A percentile compares a stretch with the other conserved stretches of the same genome.
Conservation (phyloP, 2,113 vertebrate species). For the Micronycteris hirsuta region DNA sequence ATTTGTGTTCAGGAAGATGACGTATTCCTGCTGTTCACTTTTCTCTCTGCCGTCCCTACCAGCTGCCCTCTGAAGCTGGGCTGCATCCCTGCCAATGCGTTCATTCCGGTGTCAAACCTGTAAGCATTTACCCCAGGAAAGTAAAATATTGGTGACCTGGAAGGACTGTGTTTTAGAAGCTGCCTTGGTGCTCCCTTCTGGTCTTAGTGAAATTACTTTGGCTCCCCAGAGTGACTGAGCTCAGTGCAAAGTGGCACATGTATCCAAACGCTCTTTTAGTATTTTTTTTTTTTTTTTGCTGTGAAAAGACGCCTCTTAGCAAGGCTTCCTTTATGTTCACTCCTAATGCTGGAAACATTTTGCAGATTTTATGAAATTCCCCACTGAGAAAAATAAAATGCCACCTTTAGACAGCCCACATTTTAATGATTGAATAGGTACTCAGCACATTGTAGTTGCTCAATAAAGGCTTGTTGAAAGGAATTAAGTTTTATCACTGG, state of each 20-base stretch:
- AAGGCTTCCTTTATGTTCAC: neutral
- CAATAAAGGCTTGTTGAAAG: slow-evolving; percentile 65
- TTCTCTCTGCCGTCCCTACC: no score
- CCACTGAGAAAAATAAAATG: slow-evolving; percentile 42
- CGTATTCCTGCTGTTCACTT: neutral
- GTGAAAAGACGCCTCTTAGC: neutral
- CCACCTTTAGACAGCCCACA: neutral
- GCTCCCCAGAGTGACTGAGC: neutral
- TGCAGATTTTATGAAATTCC: slow-evolving; percentile 28
- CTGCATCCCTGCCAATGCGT: neutral
- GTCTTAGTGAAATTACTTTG: neutral
- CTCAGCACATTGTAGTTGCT: slow-evolving; percentile 62
- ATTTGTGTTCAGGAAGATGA: neutral
- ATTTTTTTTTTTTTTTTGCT: neutral
- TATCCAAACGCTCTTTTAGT: neutral
- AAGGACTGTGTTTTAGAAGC: neutral
- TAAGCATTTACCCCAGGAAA: neutral
- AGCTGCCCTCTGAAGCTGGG: neutral
- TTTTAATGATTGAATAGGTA: slow-evolving; percentile 31
- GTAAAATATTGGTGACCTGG: neutral
- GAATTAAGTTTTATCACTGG: slow-evolving; percentile 26
- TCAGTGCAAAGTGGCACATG: neutral
- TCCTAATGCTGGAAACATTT: slow-evolving; percentile 15
- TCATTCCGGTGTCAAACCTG: neutral
- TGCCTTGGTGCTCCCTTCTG: neutral